Evolutionary conservation across 2,113 vertebrate species (phyloP).

Genomic region (Aptenodytes patagonicus): DNA sequence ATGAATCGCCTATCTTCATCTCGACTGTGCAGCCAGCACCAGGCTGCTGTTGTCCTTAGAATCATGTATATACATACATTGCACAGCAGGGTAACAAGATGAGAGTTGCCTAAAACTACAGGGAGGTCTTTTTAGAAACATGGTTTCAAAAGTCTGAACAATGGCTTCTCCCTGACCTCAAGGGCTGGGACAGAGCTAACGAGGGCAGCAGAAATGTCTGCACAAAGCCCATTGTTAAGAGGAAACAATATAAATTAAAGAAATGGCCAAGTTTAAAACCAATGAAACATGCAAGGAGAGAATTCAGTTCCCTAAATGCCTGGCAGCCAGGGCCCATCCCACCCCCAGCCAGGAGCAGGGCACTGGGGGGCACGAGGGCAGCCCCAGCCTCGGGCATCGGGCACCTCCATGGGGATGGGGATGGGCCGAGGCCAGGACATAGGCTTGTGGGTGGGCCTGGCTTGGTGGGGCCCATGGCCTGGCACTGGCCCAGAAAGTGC

Average conservation of each 20-base stretch:
- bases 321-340: background rate
- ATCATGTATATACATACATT: rapidly evolving
- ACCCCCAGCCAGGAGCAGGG: background rate
- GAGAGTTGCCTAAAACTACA: background rate
- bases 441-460: rapidly evolving
- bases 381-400: background rate
- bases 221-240: background rate
- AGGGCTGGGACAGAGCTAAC: background rate
- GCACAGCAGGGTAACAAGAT: background rate
- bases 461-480: rapidly evolving
- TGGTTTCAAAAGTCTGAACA: background rate
- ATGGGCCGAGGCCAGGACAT: no score
- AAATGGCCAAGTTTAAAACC: background rate
- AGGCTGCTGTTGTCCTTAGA: background rate
- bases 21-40: background rate
- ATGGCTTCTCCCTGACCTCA: background rate
- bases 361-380: background rate
- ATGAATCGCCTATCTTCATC: background rate
- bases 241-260: background rate
- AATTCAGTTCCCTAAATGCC: background rate
- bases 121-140: background rate
- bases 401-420: background rate
- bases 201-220: background rate
- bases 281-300: background rate
- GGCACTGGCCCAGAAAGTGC: background rate